A percentile compares a stretch with the other conserved stretches of the same genome.
These are phyloP conservation scores for Morus bassanus DNA, from an alignment of 2,797 vertebrate genomes.

Conservation along the genomic window DNA sequence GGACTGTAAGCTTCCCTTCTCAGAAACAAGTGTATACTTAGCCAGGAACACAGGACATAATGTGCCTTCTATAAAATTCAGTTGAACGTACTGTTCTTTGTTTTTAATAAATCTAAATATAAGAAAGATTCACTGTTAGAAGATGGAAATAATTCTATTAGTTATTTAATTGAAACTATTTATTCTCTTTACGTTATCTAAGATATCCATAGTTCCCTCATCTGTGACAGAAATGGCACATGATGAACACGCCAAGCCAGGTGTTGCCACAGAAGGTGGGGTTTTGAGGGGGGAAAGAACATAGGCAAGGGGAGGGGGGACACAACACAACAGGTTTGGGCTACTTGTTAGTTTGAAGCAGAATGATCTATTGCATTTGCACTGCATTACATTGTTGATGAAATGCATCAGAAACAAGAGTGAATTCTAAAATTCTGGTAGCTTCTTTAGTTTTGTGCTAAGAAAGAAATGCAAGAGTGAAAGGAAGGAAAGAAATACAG, in stretches of 20 bases:
- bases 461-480: neutral
- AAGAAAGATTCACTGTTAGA: neutral
- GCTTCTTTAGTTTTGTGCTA: neutral
- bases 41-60: neutral
- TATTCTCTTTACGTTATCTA: neutral
- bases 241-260: neutral
- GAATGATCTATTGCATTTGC: neutral
- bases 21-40: neutral
- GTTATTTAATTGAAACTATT: neutral
- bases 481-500: neutral
- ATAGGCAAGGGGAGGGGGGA: neutral
- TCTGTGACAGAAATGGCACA: neutral
- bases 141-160: neutral
- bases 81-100: neutral
- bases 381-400: neutral
- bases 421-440: neutral
- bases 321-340: rapidly evolving
- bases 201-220: neutral
- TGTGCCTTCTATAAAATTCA: neutral
- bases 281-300: neutral
- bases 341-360: neutral
- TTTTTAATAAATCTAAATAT: neutral
- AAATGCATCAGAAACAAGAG: neutral
- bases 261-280: neutral
- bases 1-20: neutral